Percentiles rank a stretch among this genome's conserved stretches.
These are phyloP conservation scores for Lepus americanus DNA, from an alignment of 2,113 vertebrate genomes.

Conservation along the genomic window DNA sequence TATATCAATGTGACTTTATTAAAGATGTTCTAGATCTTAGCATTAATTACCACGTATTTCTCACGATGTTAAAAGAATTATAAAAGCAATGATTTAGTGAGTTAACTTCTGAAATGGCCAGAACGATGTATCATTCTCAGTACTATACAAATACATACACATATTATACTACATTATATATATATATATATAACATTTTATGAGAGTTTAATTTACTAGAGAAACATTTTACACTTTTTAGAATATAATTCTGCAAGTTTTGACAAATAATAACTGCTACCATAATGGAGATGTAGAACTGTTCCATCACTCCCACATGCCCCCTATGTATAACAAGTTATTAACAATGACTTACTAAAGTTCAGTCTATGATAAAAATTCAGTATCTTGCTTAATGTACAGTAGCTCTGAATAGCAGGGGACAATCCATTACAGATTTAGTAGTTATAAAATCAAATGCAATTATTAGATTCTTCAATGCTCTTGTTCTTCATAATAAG, in stretches of 20 bases:
- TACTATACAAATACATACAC: too few species aligned
- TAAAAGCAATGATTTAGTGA: constrained; percentile 80
- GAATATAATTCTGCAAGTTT: not conserved
- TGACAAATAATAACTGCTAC: not conserved
- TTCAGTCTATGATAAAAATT: constrained; percentile 55
- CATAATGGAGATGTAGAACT: not conserved
- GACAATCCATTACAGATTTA: constrained; percentile 56
- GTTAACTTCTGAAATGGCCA: constrained; percentile 55
- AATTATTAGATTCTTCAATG: not conserved
- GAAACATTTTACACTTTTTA: not conserved
- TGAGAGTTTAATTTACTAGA: not conserved
- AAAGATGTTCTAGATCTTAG: constrained; percentile 74
- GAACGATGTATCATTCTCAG: not conserved
- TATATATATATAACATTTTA: not conserved
- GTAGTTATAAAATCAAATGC: constrained; percentile 36
- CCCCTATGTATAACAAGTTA: constrained; percentile 62
- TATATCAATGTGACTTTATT: constrained; percentile 70
- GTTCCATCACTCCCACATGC: constrained; percentile 60
- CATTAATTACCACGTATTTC: constrained; percentile 77
- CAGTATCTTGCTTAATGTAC: constrained; percentile 67
- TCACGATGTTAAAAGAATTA: constrained; percentile 79
- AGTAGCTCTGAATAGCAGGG: constrained; percentile 71
- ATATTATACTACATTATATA: too few species aligned
- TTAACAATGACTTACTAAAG: constrained; percentile 72
- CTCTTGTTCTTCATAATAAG: not conserved